Evolutionary conservation across 2,888 invertebrate species (phyloP), one percentile per base, ranked within the genome.

Genomic region (Zhuqinia jingwanae): DNA sequence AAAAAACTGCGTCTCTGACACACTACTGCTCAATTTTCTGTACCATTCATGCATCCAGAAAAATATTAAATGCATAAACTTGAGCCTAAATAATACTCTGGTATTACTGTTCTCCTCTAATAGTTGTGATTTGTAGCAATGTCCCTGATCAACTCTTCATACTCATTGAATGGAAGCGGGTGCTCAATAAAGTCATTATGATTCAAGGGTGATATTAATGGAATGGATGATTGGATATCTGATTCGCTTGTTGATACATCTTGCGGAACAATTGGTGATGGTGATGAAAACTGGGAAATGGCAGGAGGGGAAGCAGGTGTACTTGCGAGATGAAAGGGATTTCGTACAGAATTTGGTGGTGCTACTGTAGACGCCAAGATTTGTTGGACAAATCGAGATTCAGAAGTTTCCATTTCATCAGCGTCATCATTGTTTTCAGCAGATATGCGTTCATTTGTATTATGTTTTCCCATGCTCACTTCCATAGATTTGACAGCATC

Each of bases 111-210:
- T 47, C 15, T n/a, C n/a, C n/a, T 60, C 17, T 60, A 50, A 50
- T 56, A 53, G 8, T 53, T 56, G 10, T 53, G 56, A 20, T 30
- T 76, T 8, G 36, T 10, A n/a, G 56, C 60, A 42, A 80, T 70
- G 13, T 80, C 80, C 25, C 45, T 53, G 11, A 80, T 45, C 15
- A 80, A 56, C 22, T 50, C 56, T 25, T 68, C 80, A 45, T 80
- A 80, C n/a, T 80, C 80, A 2, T 80, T 20, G 15, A 22, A 80
- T 6, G 80, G 42, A 36, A 80, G 70, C 15, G 80, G 80, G 42
- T 80, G 80, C 58, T 80, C 80, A n/a, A 70, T 65, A 58, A 70
- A 80, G 50, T 56, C 65, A 50, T 79, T 65, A 13, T 76, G 17
- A 45, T 56, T 76, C 30, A 75, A 53, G 1, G 75, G 75, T 2